Evolutionary conservation across 2,888 invertebrate species (phyloP).

Genomic region (Clivina fossor): DNA sequence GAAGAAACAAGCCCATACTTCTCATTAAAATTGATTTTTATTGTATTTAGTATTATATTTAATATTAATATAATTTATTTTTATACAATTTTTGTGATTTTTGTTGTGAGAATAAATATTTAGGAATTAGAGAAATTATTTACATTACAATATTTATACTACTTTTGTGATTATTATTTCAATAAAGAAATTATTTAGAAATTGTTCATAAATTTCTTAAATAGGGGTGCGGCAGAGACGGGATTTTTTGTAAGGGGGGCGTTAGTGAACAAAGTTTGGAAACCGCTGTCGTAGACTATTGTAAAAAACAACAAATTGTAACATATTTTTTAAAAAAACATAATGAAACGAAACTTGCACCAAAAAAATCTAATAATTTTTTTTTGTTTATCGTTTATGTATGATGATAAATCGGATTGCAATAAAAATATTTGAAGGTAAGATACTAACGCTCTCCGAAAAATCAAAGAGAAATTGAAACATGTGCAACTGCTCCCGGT

Average conservation of each 20-base stretch:
- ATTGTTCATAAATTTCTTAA: not conserved
- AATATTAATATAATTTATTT: not conserved
- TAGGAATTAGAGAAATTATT: not conserved
- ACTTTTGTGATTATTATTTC: slow-evolving; percentile 40
- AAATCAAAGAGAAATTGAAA: slow-evolving; percentile 18
- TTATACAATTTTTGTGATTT: not conserved
- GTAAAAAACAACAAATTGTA: no score
- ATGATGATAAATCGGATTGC: no score
- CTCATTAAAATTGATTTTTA: not conserved
- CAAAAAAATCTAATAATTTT: no score
- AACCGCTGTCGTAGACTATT: no score
- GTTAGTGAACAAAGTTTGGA: no score
- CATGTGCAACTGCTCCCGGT: slow-evolving; percentile 13
- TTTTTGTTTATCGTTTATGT: no score
- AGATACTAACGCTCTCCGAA: no score
- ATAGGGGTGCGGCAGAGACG: no score
- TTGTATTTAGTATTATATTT: not conserved
- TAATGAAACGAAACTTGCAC: no score
- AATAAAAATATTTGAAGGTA: no score
- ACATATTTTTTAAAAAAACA: no score
- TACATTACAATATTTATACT: slow-evolving; percentile 34
- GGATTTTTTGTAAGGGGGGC: no score
- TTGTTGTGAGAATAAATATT: not conserved
- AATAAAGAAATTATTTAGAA: not conserved
- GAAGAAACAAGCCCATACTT: not conserved